Conservation (phyloP, 2,797 vertebrate species). For the Lepilemur septentrionalis region DNA sequence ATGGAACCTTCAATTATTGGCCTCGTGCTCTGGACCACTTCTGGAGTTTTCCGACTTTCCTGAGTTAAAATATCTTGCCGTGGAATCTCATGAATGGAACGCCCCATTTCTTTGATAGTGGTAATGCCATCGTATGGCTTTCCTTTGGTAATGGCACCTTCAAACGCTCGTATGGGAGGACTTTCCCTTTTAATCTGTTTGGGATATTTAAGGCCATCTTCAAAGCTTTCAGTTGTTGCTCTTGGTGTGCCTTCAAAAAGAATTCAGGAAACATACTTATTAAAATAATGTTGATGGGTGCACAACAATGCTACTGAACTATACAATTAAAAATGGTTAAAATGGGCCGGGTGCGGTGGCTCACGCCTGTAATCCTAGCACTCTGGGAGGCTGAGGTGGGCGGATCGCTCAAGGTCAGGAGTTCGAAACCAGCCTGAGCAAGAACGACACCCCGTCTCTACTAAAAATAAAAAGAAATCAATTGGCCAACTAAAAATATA, state of each 20-base stretch:
- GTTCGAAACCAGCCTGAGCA: too few species aligned
- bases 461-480: too few species aligned
- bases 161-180: conserved; percentile 94
- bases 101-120: conserved; percentile 98
- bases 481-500: too few species aligned
- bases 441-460: too few species aligned
- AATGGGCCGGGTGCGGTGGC: not conserved
- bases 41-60: conserved; percentile 95
- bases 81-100: conserved; percentile 98
- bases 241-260: conserved; percentile 93
- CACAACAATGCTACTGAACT: not conserved
- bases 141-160: conserved; percentile 96
- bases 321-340: not conserved
- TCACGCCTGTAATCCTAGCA: too few species aligned
- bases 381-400: too few species aligned
- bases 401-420: too few species aligned
- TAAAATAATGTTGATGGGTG: not conserved
- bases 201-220: conserved; percentile 94
- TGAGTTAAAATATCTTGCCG: conserved; percentile 92
- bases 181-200: conserved; percentile 98
- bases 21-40: conserved; percentile 88
- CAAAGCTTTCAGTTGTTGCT: conserved; percentile 92
- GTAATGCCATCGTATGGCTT: conserved; percentile 97
- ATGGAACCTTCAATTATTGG: conserved; percentile 93
- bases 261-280: not conserved